These are phyloP conservation scores for Epinotia ramella DNA, from an alignment of 2,888 invertebrate genomes.

Conservation along the genomic window DNA sequence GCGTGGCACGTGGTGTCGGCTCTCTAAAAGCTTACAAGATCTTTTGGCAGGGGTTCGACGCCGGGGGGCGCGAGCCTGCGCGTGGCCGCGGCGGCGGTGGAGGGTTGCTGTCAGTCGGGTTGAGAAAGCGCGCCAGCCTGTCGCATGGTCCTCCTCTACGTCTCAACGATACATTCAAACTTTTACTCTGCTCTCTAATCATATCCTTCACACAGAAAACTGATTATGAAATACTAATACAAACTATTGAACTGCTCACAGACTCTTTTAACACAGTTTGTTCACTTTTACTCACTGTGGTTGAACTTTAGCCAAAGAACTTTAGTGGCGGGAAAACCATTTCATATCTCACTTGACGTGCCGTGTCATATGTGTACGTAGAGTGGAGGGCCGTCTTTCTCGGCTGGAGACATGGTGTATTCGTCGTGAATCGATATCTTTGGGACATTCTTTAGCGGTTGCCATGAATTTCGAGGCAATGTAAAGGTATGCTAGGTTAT, in stretches of 20 bases:
- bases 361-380: constrained; percentile 83
- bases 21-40: constrained; percentile 67
- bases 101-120: constrained; percentile 81
- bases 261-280: constrained; percentile 39
- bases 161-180: constrained; percentile 69
- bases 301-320: constrained; percentile 72
- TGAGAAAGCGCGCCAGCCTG: constrained; percentile 73
- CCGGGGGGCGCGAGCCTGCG: constrained; percentile 84
- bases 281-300: constrained; percentile 56
- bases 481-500: constrained; percentile 80
- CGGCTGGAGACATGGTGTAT: constrained; percentile 84
- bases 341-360: constrained; percentile 84
- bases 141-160: constrained; percentile 62
- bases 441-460: constrained; percentile 80
- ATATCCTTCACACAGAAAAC: constrained; percentile 61
- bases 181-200: constrained; percentile 74
- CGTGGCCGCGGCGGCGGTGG: constrained; percentile 83
- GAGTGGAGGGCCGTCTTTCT: constrained; percentile 82
- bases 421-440: constrained; percentile 85
- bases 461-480: constrained; percentile 80
- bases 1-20: constrained; percentile 34
- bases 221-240: constrained; percentile 47
- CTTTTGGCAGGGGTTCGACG: constrained; percentile 80
- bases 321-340: constrained; percentile 84
- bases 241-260: constrained; percentile 29